Percentiles rank a stretch among this genome's conserved stretches.
phyloP scores from a whole-genome alignment of 64 coral and sea anemone genomes.

The Cladopsammia gracilis region DNA sequence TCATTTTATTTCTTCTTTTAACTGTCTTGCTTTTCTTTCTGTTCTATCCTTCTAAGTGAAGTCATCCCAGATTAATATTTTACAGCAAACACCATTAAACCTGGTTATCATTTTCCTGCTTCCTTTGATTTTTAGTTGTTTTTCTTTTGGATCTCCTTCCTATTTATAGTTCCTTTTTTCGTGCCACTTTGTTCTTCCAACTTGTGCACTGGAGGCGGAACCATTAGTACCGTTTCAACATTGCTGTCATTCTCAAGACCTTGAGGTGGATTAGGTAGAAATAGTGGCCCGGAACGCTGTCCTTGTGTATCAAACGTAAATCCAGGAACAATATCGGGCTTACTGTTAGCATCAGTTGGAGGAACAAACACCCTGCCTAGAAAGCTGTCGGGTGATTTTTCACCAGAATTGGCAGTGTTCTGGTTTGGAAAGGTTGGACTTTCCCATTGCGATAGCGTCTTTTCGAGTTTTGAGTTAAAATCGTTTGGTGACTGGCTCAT shows the following conservation, averaged over 20 bases:
- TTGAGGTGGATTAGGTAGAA: background rate
- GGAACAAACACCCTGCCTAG: background rate
- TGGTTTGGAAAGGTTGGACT: background rate
- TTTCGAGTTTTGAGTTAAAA: slow-evolving; percentile 24
- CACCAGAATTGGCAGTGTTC: background rate
- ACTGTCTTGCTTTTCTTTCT: too few species aligned
- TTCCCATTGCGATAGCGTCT: background rate
- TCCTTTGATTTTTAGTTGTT: background rate
- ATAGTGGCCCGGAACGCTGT: background rate
- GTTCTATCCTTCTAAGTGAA: too few species aligned
- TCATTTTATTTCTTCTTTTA: too few species aligned
- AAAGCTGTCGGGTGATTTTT: background rate
- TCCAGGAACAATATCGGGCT: background rate
- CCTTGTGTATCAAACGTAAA: slow-evolving; percentile 27
- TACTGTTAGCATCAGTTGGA: background rate
- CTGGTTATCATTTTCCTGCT: background rate
- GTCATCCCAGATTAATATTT: too few species aligned
- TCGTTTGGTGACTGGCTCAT: background rate
- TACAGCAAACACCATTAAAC: background rate
- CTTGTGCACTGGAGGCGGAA: background rate
- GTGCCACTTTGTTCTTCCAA: background rate
- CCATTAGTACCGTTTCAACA: slow-evolving; percentile 13
- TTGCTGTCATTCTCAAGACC: background rate
- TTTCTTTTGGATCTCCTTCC: background rate
- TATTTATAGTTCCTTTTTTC: background rate